phyloP scores from a whole-genome alignment of 2,797 vertebrate genomes.

The Erithacus rubecula region DNA sequence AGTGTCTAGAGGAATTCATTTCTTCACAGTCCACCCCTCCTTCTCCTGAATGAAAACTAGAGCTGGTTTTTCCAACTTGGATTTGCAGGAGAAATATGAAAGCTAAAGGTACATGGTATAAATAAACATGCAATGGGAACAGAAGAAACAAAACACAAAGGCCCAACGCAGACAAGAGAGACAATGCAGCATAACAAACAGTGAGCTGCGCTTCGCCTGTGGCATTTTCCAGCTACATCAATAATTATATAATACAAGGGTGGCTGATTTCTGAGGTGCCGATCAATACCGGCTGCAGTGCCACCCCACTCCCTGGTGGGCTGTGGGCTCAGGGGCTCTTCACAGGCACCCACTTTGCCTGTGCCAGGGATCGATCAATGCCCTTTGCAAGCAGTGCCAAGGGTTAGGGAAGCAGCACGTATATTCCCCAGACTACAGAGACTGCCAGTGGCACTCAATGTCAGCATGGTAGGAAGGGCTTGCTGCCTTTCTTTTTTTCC shows the following conservation, averaged over 20 bases:
- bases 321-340: constrained; percentile 9
- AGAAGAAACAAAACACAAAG: constrained; percentile 65
- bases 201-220: constrained; percentile 66
- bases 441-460: rapidly evolving
- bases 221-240: constrained; percentile 77
- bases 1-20: constrained; percentile 65
- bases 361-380: not conserved
- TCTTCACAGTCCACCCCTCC: constrained; percentile 49
- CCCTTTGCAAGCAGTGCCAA: not conserved
- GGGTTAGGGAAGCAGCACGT: rapidly evolving
- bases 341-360: not conserved
- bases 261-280: constrained; percentile 61
- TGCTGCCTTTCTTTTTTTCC: rapidly evolving
- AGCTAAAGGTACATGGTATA: constrained; percentile 74
- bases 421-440: not conserved
- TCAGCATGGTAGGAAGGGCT: not conserved
- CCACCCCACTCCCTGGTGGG: not conserved
- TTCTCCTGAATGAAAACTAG: constrained; percentile 46
- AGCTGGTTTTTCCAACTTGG: constrained; percentile 69
- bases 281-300: constrained; percentile 63
- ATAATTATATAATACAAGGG: constrained; percentile 80
- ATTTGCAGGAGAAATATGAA: constrained; percentile 79
- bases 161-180: constrained; percentile 63
- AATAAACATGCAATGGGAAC: constrained; percentile 82
- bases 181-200: constrained; percentile 81